Percentiles rank a stretch among this genome's conserved stretches.
phyloP scores from a whole-genome alignment of 2,113 vertebrate genomes.

The Alouatta palliata region DNA sequence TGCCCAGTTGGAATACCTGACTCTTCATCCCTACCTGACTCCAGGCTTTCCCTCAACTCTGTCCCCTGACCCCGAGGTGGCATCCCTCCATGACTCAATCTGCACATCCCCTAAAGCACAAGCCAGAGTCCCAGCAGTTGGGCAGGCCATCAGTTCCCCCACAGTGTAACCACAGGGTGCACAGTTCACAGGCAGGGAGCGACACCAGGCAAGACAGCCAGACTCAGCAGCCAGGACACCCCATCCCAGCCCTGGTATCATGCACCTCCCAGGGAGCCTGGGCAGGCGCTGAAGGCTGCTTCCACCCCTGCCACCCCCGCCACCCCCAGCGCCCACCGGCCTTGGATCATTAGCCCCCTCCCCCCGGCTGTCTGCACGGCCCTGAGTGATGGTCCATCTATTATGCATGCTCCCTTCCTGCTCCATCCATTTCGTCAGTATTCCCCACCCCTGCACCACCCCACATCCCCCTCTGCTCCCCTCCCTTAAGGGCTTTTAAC shows the following conservation, averaged over 20 bases:
- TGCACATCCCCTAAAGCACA: neutral
- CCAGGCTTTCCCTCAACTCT: neutral
- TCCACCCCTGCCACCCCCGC: no score
- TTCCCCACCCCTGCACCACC: neutral
- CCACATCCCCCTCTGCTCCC: neutral
- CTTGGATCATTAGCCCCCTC: slow-evolving; percentile 61
- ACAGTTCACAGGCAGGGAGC: neutral
- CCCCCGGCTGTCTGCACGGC: neutral
- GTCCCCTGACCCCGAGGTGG: neutral
- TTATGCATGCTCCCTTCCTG: slow-evolving; percentile 80
- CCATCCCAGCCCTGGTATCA: neutral
- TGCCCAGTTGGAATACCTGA: neutral
- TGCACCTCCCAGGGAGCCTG: neutral
- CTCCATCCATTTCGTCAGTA: slow-evolving; percentile 63
- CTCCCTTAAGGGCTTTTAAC: slow-evolving; percentile 75
- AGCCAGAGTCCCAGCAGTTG: neutral
- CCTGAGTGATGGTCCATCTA: slow-evolving; percentile 71
- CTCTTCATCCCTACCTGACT: neutral
- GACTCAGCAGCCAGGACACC: neutral
- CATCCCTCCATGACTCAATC: neutral
- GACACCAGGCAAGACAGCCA: neutral
- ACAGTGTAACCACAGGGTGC: neutral
- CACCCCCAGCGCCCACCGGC: neutral
- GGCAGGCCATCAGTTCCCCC: neutral
- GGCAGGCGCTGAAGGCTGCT: neutral